Percentiles rank a stretch among this genome's conserved stretches.
Conservation (phyloP, 2,113 vertebrate genomes). For the Mobula birostris region DNA sequence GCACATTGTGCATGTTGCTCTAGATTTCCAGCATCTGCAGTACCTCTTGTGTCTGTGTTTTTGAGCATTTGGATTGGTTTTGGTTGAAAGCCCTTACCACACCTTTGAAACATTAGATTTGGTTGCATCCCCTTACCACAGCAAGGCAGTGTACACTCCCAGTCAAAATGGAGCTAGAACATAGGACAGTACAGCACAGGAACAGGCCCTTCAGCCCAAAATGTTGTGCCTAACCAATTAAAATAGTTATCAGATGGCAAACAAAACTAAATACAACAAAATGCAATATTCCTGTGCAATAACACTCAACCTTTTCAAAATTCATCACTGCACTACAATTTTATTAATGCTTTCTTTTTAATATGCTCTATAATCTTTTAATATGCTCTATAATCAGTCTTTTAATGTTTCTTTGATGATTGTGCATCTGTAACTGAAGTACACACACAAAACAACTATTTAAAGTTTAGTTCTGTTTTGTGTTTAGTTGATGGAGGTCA, state of each 20-base stretch:
- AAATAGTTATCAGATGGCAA: no score
- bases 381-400: neutral
- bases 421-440: neutral
- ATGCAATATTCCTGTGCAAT: neutral
- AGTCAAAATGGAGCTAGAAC: neutral
- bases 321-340: neutral
- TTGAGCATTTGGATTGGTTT: no score
- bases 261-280: neutral
- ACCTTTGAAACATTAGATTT: neutral
- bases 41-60: no score
- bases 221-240: no score
- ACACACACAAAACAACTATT: neutral
- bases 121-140: neutral
- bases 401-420: neutral
- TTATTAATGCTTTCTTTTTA: neutral
- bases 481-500: neutral
- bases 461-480: neutral
- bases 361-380: neutral
- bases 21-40: no score
- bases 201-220: no score
- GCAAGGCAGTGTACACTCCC: neutral
- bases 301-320: neutral
- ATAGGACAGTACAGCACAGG: no score
- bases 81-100: neutral
- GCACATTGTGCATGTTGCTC: no score